Evolutionary conservation across 2,797 vertebrate species (phyloP).

Genomic region (Ctenopoma multispine): DNA sequence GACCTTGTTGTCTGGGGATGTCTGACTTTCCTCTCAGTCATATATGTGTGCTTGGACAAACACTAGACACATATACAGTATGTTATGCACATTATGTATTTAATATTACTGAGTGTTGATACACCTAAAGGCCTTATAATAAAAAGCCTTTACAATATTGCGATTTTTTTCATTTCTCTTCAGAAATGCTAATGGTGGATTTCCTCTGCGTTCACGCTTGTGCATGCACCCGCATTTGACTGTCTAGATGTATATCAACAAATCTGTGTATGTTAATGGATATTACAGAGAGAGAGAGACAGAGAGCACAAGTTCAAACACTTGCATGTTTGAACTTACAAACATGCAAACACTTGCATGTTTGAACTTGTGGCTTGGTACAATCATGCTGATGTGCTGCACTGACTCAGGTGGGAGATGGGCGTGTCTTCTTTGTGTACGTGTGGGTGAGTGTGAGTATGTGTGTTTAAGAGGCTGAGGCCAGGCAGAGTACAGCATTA

Average conservation of each 20-base stretch:
- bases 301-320: slow-evolving; percentile 40
- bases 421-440: slow-evolving; percentile 67
- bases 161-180: slow-evolving; percentile 7
- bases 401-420: slow-evolving; percentile 87
- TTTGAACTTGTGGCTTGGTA: slow-evolving; percentile 51
- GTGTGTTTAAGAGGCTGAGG: slow-evolving; percentile 82
- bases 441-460: slow-evolving; percentile 31
- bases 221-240: neutral
- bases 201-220: slow-evolving; percentile 19
- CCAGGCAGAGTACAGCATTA: slow-evolving; percentile 56
- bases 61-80: neutral
- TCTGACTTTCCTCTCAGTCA: slow-evolving; percentile 56
- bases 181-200: slow-evolving; percentile 8
- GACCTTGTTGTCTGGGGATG: slow-evolving; percentile 79
- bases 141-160: neutral
- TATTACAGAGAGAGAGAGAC: neutral
- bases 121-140: neutral
- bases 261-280: slow-evolving; percentile 18
- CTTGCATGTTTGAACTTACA: slow-evolving; percentile 66
- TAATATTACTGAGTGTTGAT: neutral
- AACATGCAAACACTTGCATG: too few species aligned
- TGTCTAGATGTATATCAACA: slow-evolving; percentile 19
- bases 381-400: slow-evolving; percentile 55
- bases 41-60: slow-evolving; percentile 30
- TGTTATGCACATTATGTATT: neutral